A percentile compares a stretch with the other conserved stretches of the same genome.
Conservation (phyloP, 1,140 invertebrate genomes). For the Drosophila sproati region DNA sequence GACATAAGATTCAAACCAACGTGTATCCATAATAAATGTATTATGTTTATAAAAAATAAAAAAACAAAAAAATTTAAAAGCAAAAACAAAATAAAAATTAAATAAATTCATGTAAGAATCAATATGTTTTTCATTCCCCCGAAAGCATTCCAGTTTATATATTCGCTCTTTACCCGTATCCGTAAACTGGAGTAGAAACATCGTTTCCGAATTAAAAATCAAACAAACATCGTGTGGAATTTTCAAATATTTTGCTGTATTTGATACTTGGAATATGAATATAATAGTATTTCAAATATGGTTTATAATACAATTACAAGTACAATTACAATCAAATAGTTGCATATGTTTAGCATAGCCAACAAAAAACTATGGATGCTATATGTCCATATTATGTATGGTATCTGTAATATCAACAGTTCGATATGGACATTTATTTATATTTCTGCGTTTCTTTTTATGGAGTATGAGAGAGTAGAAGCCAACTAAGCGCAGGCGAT, state of each 20-base stretch:
- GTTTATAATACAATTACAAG: constrained; percentile 67
- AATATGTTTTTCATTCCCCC: constrained; percentile 5
- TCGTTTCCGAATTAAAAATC: background rate
- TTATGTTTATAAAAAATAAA: constrained; percentile 78
- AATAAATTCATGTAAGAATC: constrained; percentile 74
- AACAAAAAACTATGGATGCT: constrained; percentile 28
- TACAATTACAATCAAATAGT: constrained; percentile 79
- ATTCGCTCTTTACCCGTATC: background rate
- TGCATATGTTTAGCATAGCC: constrained; percentile 42
- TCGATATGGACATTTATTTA: constrained; percentile 52
- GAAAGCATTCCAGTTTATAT: background rate
- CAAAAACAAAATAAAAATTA: constrained; percentile 82
- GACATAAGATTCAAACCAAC: constrained; percentile 40
- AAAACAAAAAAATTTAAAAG: constrained; percentile 76
- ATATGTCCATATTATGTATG: constrained; percentile 26
- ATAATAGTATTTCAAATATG: constrained; percentile 71
- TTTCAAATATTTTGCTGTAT: constrained; percentile 73
- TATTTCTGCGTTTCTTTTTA: constrained; percentile 22
- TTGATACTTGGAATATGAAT: constrained; percentile 81
- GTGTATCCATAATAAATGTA: constrained; percentile 82
- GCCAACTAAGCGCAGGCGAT: constrained; percentile 39
- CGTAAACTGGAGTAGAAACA: background rate
- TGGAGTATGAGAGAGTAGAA: constrained; percentile 25
- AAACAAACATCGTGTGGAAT: constrained; percentile 8
- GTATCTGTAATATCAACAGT: constrained; percentile 40